Base-by-base conservation (phyloP, 2,888 invertebrate species). In the Lymantria monacha region DNA sequence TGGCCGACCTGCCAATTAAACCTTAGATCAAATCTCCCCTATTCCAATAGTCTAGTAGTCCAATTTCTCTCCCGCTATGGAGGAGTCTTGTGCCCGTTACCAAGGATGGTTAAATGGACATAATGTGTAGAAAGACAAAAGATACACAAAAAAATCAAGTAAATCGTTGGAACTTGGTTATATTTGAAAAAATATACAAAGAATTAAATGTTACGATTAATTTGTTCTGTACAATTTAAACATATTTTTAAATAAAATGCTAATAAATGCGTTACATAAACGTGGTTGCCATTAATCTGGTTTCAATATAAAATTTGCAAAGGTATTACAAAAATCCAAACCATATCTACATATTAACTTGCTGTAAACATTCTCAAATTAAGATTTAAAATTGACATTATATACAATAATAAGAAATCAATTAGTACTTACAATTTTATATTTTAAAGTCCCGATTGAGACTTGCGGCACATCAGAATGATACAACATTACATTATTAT, bases 141-240 rank as follows among this genome's bases (percentile, higher is more conserved):
- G 3, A 22, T 3, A 44, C 43, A 43, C 36, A 40, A 53, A 47
- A 67, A 49, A 46, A 5, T 36, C 13, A 42, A 10, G 52, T 59
- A 1, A 41, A 41, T 41, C 41, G 63, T 69, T 83, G 76, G 72
- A 78, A 83, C 81, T 82, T 81, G 66, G 70, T 84, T 87, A 85
- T 88, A 88, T 84, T 88, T 86, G 79, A 81, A 86, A 87, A 87
- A 87, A 87, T 87, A 87, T 86, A 87, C 86, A 87, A 86, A 86
- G 79, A 81, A 85, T 79, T 79, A 81, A 12, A 79, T 76, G 74
- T 80, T 79, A 83, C 61, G 78, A 78, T 76, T 79, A 83, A 78
- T 79, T 82, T 80, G 76, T 81, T 84, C 86, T 87, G 85, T 88
- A 87, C 87, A 87, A 71, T 79, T 81, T 80, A 76, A 83, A 79